Conservation (phyloP, 2,797 vertebrate genomes). For the Pyrocephalus nanus region DNA sequence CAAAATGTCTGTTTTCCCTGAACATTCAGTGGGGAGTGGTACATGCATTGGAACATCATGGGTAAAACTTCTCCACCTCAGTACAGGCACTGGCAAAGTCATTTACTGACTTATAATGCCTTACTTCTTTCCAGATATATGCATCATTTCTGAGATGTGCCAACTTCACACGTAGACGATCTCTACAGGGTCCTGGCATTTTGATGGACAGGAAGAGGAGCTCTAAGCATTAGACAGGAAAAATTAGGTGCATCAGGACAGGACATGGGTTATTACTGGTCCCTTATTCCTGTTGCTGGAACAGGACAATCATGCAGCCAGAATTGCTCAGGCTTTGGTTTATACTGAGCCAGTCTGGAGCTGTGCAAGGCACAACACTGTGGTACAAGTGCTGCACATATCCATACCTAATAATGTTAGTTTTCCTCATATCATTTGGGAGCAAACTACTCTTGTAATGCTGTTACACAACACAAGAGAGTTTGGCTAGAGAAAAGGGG, state of each 20-base stretch:
- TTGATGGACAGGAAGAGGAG: not conserved
- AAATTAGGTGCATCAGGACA: not conserved
- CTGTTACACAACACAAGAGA: not conserved
- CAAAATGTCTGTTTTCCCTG: not conserved
- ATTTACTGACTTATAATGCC: not conserved
- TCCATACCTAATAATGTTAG: not conserved
- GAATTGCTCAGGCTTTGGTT: not conserved
- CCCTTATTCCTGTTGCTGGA: not conserved
- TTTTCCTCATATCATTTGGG: not conserved
- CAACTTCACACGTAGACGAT: not conserved
- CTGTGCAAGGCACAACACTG: not conserved
- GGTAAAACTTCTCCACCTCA: not conserved
- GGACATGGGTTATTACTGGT: not conserved
- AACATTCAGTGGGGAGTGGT: not conserved
- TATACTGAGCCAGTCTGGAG: not conserved
- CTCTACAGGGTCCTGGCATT: not conserved
- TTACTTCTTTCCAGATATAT: not conserved
- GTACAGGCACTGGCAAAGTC: not conserved
- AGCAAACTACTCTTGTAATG: not conserved
- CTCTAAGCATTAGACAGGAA: not conserved
- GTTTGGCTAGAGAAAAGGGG: not conserved
- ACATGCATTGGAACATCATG: not conserved
- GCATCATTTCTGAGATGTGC: not conserved
- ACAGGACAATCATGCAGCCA: not conserved
- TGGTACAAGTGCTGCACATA: not conserved